Percentiles rank a stretch among this genome's conserved stretches.
Evolutionary conservation across 2,113 vertebrate species (phyloP).

Genomic region (Malurus alboscapulatus): DNA sequence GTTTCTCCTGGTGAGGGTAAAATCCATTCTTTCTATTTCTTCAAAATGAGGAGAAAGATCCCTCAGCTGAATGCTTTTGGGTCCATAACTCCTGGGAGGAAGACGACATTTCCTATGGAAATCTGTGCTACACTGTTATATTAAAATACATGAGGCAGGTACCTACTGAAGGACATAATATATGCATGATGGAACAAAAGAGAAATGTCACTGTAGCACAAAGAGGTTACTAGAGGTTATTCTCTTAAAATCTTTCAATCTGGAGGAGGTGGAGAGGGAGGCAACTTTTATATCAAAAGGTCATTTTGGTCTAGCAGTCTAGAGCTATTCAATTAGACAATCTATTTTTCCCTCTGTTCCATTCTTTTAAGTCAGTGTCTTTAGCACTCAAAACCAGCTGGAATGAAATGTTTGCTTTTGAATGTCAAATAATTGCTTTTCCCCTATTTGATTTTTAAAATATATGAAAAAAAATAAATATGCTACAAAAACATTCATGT

Average conservation of each 20-base stretch:
- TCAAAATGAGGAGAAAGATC: neutral
- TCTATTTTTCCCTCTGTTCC: neutral
- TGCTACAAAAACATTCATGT: neutral
- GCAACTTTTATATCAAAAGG: neutral
- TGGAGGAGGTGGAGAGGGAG: neutral
- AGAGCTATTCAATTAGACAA: neutral
- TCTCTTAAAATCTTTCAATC: neutral
- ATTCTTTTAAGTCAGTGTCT: neutral
- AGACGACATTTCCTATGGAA: neutral
- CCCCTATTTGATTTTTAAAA: neutral
- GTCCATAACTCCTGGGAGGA: neutral
- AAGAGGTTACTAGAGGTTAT: neutral
- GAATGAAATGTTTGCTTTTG: neutral
- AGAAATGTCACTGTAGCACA: neutral
- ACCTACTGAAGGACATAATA: neutral
- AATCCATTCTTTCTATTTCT: neutral
- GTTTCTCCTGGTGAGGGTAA: neutral
- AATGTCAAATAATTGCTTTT: neutral
- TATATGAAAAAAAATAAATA: neutral
- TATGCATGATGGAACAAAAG: neutral
- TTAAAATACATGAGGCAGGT: constrained; percentile 6
- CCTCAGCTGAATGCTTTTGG: neutral
- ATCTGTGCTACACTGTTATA: neutral
- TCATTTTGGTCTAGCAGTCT: neutral
- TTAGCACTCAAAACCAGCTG: neutral